These are phyloP conservation scores for Scaptomyza hsui DNA, from an alignment of 1,140 invertebrate genomes.

Conservation along the genomic window DNA sequence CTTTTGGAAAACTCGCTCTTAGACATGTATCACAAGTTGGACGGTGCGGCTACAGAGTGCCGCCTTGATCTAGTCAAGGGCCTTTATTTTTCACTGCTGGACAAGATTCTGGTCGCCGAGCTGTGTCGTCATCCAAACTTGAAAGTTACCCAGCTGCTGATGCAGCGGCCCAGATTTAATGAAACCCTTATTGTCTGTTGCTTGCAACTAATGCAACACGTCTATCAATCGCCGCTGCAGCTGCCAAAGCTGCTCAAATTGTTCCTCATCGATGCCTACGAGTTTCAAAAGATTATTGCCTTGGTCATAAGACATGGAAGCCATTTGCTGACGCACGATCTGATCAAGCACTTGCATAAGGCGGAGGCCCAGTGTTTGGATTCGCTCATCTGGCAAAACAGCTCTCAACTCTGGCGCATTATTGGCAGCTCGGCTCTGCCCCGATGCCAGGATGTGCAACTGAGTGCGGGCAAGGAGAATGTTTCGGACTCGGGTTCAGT, in stretches of 20 bases:
- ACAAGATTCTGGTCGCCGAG: constrained; percentile 92
- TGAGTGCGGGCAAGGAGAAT: constrained; percentile 82
- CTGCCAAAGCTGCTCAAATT: constrained; percentile 97
- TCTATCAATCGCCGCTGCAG: constrained; percentile 87
- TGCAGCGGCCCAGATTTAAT: constrained; percentile 88
- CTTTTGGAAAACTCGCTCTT: constrained; percentile 17
- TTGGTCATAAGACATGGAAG: constrained; percentile 94
- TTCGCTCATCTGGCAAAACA: constrained; percentile 93
- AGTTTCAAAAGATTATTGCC: constrained; percentile 98
- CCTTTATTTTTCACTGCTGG: constrained; percentile 94
- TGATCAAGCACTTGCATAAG: constrained; percentile 97
- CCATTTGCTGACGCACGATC: constrained; percentile 93
- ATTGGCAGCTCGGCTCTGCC: constrained; percentile 85
- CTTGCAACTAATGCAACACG: constrained; percentile 95
- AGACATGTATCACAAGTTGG: constrained; percentile 29
- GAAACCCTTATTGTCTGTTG: constrained; percentile 95
- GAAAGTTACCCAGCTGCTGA: constrained; percentile 87
- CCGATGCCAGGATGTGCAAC: constrained; percentile 87
- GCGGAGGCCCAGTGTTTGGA: constrained; percentile 98
- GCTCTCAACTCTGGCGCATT: constrained; percentile 94
- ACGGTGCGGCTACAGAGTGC: not conserved
- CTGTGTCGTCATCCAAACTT: constrained; percentile 87
- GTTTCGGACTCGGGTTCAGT: not conserved
- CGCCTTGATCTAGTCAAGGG: constrained; percentile 39
- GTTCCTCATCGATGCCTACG: constrained; percentile 91